Evolutionary conservation across 2,797 vertebrate genomes (phyloP), one percentile per base, ranked within the genome.

Genomic region (Geotrypetes seraphini): DNA sequence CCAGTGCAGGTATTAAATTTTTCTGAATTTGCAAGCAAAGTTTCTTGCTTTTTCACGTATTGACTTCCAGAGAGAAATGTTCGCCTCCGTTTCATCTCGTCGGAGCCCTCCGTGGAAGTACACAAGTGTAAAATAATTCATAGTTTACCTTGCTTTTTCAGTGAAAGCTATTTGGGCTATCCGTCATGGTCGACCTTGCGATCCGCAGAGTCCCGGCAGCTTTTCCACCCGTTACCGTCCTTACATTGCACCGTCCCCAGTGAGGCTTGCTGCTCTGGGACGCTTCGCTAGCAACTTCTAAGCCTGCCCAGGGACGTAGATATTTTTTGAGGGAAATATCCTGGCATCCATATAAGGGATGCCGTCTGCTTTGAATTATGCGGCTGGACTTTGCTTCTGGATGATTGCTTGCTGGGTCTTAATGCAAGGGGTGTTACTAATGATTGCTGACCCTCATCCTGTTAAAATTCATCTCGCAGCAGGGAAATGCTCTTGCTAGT

Each of bases 111-210:
- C n/a, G n/a, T n/a, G n/a, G n/a, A 8, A 30, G 25, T n/a, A 31
- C 42, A 47, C n/a, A 47, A 55, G 49, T 38, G 12, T 33, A 12
- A 1, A 8, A 43, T 14, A 28, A n/a, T 33, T 24, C 24, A 36
- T 19, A 34, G 11, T 67, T 68, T 79, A 76, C 73, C 73, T 77
- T 65, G 49, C n/a, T n/a, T 57, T 63, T 50, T 44, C 58, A 52
- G 30, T 7, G 21, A 43, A 40, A 36, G 43, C 43, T 43, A 49
- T 57, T 60, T 1, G 28, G 36, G 19, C 63, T 29, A 53, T 43
- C 51, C 36, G 55, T 50, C 31, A 22, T 6, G n/a, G 9, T 23
- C 6, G 10, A 12, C 7, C 5, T 18, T 4, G 8, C 11, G 37
- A 16, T 36, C 33, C 52, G 25, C 31, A 9, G 29, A 49, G 39